Conservation (phyloP, 1,140 invertebrate species). For the Cyrtorhinus lividipennis region DNA sequence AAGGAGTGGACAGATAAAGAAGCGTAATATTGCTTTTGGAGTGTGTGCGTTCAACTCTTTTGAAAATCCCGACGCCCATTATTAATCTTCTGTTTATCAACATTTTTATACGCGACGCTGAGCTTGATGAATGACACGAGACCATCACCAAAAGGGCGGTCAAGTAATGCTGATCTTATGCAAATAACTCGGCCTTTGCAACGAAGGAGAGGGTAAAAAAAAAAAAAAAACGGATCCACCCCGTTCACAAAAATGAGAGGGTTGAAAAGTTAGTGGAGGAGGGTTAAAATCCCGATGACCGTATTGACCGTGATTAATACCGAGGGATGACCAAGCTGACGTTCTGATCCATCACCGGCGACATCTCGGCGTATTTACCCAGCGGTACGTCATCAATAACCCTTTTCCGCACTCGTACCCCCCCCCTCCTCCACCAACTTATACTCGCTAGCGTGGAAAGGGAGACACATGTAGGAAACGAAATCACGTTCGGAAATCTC, state of each 20-base stretch:
- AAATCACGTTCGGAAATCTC: not conserved
- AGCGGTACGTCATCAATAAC: not conserved
- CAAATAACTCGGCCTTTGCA: not conserved
- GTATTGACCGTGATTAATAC: slow-evolving; percentile 5
- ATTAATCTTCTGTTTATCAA: not conserved
- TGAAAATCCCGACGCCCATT: no score
- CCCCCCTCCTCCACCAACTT: not conserved
- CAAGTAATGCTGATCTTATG: not conserved
- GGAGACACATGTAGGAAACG: not conserved
- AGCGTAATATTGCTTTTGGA: no score
- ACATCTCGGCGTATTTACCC: not conserved
- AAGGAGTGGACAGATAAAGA: no score
- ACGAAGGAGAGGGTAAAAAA: not conserved
- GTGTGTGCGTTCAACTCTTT: no score
- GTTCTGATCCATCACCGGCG: not conserved
- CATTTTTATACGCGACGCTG: not conserved
- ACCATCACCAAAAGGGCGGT: not conserved
- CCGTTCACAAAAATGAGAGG: no score
- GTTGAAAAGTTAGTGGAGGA: not conserved
- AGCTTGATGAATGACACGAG: not conserved
- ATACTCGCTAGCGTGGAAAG: not conserved
- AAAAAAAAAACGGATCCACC: not conserved
- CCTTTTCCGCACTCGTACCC: not conserved
- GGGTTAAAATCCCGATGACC: not conserved
- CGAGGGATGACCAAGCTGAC: not conserved